These are phyloP conservation scores for Limnephilus marmoratus DNA, from an alignment of 2,888 invertebrate species.

Conservation along the genomic window DNA sequence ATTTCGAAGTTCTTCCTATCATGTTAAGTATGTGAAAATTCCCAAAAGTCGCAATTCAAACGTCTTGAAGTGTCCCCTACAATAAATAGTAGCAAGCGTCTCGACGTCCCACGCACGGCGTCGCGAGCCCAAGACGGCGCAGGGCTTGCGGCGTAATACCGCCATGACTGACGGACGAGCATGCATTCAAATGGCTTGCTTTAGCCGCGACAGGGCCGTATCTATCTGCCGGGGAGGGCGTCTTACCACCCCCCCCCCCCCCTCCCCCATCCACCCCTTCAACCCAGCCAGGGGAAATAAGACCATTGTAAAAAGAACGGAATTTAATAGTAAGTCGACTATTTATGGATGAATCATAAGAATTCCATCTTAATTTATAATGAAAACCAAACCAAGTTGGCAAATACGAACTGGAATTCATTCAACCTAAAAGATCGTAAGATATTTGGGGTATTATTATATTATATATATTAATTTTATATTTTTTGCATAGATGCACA, in stretches of 20 bases:
- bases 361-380: background rate
- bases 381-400: no score
- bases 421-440: background rate
- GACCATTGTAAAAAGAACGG: background rate
- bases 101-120: conserved; percentile 25
- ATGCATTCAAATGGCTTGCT: conserved; percentile 87
- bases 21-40: no score
- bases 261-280: no score
- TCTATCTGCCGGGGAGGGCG: conserved; percentile 63
- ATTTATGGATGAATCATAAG: background rate
- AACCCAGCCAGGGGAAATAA: background rate
- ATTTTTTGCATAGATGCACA: background rate
- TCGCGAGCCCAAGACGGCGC: conserved; percentile 62
- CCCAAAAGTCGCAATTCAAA: background rate
- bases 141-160: conserved; percentile 67
- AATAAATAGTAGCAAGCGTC: background rate
- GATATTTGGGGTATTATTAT: background rate
- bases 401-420: background rate
- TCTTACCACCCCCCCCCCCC: conserved; percentile 46
- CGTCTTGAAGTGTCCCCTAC: background rate
- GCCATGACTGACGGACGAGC: conserved; percentile 85
- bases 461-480: no score
- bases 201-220: conserved; percentile 73
- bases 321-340: background rate
- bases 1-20: no score